Conservation (phyloP, 2,888 invertebrate genomes). For the Apeira syringaria region DNA sequence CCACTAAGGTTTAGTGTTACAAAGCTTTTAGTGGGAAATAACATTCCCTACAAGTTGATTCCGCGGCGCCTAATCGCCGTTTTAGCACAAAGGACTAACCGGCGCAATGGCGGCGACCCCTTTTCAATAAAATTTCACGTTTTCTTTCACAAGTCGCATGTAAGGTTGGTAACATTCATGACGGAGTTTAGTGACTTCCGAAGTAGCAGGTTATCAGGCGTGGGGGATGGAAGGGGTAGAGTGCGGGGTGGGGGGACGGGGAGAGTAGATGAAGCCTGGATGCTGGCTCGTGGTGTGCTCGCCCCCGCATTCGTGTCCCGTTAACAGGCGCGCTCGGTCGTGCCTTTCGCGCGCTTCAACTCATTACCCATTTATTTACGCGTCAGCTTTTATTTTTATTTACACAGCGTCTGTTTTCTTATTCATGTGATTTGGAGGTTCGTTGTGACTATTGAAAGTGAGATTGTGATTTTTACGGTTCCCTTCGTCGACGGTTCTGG, state of each 20-base stretch:
- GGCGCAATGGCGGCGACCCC: constrained; percentile 58
- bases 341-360: constrained; percentile 45
- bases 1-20: constrained; percentile 38
- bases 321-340: constrained; percentile 63
- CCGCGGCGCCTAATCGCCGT: constrained; percentile 58
- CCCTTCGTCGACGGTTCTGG: constrained; percentile 32
- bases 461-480: constrained; percentile 64
- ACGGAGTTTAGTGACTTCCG: constrained; percentile 81
- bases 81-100: constrained; percentile 60
- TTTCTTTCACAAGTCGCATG: constrained; percentile 71
- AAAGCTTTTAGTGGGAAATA: constrained; percentile 43
- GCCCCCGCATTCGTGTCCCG: constrained; percentile 75
- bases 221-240: constrained; percentile 44
- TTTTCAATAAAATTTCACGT: constrained; percentile 77
- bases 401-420: constrained; percentile 45
- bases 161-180: constrained; percentile 73
- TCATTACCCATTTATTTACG: constrained; percentile 54
- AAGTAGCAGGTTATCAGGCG: constrained; percentile 82
- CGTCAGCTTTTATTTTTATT: constrained; percentile 58
- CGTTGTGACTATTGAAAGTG: constrained; percentile 70
- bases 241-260: constrained; percentile 41
- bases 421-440: constrained; percentile 58
- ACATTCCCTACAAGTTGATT: constrained; percentile 47
- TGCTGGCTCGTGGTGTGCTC: constrained; percentile 63
- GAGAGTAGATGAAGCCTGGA: constrained; percentile 62